phyloP scores from a whole-genome alignment of 2,113 vertebrate species.

The Galbula dea region DNA sequence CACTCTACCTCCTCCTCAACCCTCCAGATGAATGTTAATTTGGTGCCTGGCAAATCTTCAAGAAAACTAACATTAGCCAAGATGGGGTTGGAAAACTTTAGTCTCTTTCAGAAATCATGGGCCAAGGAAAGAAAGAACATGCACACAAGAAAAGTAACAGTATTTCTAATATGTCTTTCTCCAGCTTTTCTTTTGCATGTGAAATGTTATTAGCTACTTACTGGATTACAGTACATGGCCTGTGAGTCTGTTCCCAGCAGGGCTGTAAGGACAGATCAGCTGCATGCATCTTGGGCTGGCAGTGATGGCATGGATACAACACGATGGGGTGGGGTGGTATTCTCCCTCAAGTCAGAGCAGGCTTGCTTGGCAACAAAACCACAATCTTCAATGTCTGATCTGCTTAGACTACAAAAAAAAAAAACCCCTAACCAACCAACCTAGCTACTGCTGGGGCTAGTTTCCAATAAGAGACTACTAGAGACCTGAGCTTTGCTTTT shows the following conservation, averaged over 20 bases:
- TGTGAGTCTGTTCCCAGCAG: background rate
- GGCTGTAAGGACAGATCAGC: background rate
- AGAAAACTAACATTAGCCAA: slow-evolving; percentile 17
- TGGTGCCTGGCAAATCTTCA: background rate
- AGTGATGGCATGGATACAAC: background rate
- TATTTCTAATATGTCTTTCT: background rate
- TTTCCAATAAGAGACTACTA: background rate
- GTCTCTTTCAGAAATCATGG: background rate
- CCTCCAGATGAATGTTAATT: background rate
- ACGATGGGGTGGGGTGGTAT: accelerated
- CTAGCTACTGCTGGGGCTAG: background rate
- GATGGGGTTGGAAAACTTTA: slow-evolving; percentile 17
- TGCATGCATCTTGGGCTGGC: accelerated
- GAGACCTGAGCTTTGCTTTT: background rate
- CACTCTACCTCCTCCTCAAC: background rate
- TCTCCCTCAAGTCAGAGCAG: background rate
- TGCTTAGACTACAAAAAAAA: background rate
- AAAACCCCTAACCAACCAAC: background rate
- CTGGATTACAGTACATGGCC: background rate
- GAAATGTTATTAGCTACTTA: background rate
- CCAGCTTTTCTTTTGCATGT: background rate
- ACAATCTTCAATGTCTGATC: background rate
- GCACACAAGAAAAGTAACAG: background rate
- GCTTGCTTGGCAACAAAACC: background rate
- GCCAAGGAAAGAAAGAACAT: slow-evolving; percentile 1